These are phyloP conservation scores for Calyptomena viridis DNA, from an alignment of 2,113 vertebrate species.

Conservation along the genomic window DNA sequence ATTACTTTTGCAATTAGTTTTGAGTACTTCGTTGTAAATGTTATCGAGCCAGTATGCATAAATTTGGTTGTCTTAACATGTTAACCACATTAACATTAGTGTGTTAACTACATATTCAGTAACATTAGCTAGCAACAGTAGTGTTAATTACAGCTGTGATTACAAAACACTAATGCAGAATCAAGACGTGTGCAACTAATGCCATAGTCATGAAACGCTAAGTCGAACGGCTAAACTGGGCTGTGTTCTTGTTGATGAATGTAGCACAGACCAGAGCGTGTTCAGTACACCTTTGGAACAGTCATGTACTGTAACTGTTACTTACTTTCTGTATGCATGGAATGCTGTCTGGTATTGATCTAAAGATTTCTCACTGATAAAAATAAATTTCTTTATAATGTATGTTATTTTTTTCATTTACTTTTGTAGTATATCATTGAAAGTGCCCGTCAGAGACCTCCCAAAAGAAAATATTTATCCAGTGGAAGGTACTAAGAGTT, in stretches of 20 bases:
- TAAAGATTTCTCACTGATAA: too few relatives aligned
- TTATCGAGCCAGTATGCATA: rapidly evolving
- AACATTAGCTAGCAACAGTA: not conserved
- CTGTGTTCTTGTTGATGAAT: not conserved
- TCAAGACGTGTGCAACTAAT: not conserved
- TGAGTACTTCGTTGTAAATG: not conserved
- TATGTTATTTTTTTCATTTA: not conserved
- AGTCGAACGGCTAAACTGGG: not conserved
- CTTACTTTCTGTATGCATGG: not conserved
- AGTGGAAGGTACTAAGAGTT: constrained; percentile 79
- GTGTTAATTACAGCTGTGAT: not conserved
- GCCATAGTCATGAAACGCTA: not conserved
- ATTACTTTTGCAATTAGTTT: not conserved
- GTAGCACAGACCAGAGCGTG: not conserved
- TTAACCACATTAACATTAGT: not conserved
- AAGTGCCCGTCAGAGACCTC: constrained; percentile 95
- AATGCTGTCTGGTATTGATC: not conserved
- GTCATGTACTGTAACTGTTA: not conserved
- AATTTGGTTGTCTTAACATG: not conserved
- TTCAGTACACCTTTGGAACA: not conserved
- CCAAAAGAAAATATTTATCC: constrained; percentile 89
- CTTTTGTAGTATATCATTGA: constrained; percentile 92
- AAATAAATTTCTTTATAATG: not conserved
- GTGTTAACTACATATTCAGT: not conserved
- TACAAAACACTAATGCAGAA: not conserved